Evolutionary conservation across 2,797 vertebrate species (phyloP), one percentile per base, ranked within the genome.

Genomic region (Thunnus albacares): DNA sequence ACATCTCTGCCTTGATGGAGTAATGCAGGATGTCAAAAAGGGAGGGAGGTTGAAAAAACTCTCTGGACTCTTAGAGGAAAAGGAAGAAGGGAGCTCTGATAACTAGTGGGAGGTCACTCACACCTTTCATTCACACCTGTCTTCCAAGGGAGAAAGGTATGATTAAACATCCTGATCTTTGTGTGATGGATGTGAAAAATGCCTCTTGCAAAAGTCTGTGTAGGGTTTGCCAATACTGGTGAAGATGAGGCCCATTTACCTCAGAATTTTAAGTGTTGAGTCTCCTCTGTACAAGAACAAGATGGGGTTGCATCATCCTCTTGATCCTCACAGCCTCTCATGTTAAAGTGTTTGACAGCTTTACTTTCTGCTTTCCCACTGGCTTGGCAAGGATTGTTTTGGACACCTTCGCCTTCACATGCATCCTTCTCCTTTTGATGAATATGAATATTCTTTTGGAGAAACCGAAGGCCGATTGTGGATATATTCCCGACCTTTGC

Each of bases 401-500:
- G 71, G 75, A 51, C 63, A 83, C 58, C 70, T 87, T 82, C 51
- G 64, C 53, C 47, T 63, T 61, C 68, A 74, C 33, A 78, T 75
- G 67, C 66, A 71, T 82, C 78, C 67, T 55, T 78, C 55, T 71
- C 43, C 24, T 35, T 24, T 3, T 77, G 68, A 88, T 82, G 77
- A 76, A 77, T 70, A 71, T 41, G 52, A 85, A 75, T 80, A 73
- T 71, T 85, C 67, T 74, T 69, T 67, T 60, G 82, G 66, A 81
- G 76, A 88, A 38, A 52, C 83, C 71, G 2, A 82, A 83, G 59
- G 63, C 22, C 45, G 12, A 56, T 84, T 60, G 64, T 85, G 83
- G 82, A 90, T 66, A 71, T 74, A 72, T 77, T 84, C 82, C 81
- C 52, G 35, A 72, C 53, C 41, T 77, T 82, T 84, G 63, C 76